phyloP scores from a whole-genome alignment of 2,888 invertebrate species.

The Abrostola triplasia region DNA sequence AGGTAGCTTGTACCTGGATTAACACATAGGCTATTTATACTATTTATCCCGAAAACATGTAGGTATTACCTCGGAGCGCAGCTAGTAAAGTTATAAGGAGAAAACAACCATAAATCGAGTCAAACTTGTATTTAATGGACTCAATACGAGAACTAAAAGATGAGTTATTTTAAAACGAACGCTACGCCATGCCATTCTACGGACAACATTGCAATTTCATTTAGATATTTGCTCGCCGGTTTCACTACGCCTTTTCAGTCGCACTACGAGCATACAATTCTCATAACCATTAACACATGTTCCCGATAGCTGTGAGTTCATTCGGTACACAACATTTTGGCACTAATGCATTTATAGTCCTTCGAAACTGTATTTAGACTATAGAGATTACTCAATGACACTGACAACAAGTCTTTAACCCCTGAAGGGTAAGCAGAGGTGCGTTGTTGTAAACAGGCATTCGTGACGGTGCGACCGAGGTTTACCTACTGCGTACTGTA shows the following conservation, averaged over 20 bases:
- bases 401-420: slow-evolving; percentile 8
- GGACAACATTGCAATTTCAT: neutral
- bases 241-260: neutral
- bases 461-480: too few relatives aligned
- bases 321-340: slow-evolving; percentile 29
- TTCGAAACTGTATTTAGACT: slow-evolving; percentile 32
- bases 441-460: neutral
- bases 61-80: too few relatives aligned
- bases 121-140: too few relatives aligned
- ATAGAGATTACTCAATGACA: slow-evolving; percentile 20
- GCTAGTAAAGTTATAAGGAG: too few relatives aligned
- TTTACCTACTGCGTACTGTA: too few relatives aligned
- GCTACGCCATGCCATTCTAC: too few relatives aligned
- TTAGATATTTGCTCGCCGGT: neutral
- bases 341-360: slow-evolving; percentile 30
- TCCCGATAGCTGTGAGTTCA: slow-evolving; percentile 11
- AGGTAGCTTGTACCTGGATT: too few relatives aligned
- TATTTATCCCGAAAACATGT: too few relatives aligned
- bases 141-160: too few relatives aligned
- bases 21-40: too few relatives aligned
- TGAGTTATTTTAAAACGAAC: too few relatives aligned
- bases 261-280: neutral
- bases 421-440: slow-evolving; percentile 1
- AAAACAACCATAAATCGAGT: too few relatives aligned
- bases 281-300: slow-evolving; percentile 20